Percentiles rank a stretch among this genome's conserved stretches.
Conservation (phyloP, 1,140 invertebrate species). For the Drosophila tristis region DNA sequence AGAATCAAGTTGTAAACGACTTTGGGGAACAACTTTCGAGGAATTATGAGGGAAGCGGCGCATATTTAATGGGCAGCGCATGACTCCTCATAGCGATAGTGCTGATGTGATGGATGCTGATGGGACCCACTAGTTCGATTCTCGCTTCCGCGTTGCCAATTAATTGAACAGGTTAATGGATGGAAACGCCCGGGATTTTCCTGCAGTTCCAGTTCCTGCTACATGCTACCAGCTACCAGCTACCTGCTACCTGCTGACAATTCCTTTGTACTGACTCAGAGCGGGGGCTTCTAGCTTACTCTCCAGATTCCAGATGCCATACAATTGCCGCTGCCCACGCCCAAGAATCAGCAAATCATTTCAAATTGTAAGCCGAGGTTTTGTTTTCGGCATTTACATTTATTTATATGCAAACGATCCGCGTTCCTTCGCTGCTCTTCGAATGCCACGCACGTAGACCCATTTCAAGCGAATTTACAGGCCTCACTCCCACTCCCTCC, state of each 20-base stretch:
- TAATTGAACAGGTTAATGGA: slow-evolving; percentile 47
- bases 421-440: slow-evolving; percentile 45
- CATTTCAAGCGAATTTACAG: slow-evolving; percentile 74
- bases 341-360: slow-evolving; percentile 21
- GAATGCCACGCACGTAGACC: slow-evolving; percentile 69
- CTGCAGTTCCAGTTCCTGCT: slow-evolving; percentile 16
- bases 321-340: not conserved
- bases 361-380: slow-evolving; percentile 35
- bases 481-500: slow-evolving; percentile 26
- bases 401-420: slow-evolving; percentile 29
- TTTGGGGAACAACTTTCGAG: slow-evolving; percentile 75
- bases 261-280: slow-evolving; percentile 18
- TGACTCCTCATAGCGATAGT: slow-evolving; percentile 34
- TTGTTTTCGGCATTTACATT: slow-evolving; percentile 67
- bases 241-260: slow-evolving; percentile 6
- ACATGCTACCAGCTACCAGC: not conserved
- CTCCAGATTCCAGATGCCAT: no score
- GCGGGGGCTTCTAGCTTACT: slow-evolving; percentile 1
- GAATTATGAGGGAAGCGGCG: slow-evolving; percentile 35
- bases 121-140: slow-evolving; percentile 27
- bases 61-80: slow-evolving; percentile 1
- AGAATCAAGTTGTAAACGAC: slow-evolving; percentile 40
- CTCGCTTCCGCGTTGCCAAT: slow-evolving; percentile 63
- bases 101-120: slow-evolving; percentile 39
- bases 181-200: slow-evolving; percentile 32